Percentiles rank a stretch among this genome's conserved stretches.
These are phyloP conservation scores for Smutsia temminckii DNA, from an alignment of 2,797 vertebrate genomes.

Conservation along the genomic window DNA sequence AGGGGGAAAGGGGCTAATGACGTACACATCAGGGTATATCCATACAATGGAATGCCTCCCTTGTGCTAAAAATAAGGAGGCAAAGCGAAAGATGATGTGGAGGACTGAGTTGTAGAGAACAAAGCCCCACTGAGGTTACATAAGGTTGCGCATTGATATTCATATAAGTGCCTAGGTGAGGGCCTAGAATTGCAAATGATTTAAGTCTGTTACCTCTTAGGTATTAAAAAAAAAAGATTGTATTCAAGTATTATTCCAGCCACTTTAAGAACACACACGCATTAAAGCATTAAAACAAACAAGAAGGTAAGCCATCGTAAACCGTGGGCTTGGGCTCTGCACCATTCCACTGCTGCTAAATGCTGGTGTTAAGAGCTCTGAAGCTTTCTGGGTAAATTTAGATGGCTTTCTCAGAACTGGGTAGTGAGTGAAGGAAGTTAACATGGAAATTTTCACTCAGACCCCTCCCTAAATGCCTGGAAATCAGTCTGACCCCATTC, in stretches of 20 bases:
- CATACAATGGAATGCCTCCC: background rate
- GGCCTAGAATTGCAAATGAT: background rate
- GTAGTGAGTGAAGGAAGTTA: no score
- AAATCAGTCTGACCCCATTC: background rate
- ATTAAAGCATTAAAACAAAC: background rate
- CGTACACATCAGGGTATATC: background rate
- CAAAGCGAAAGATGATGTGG: background rate
- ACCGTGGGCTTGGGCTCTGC: rapidly evolving
- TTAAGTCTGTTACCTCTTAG: background rate
- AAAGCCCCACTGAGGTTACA: background rate
- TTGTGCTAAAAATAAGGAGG: background rate
- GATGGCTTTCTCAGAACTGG: background rate
- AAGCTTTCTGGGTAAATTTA: rapidly evolving
- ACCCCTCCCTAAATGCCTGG: no score
- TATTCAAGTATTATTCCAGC: background rate
- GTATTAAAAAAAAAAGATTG: background rate
- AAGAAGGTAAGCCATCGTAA: background rate
- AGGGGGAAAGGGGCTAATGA: background rate
- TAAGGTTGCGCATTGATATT: background rate
- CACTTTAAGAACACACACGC: background rate
- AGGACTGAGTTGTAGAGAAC: background rate
- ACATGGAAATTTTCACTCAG: background rate
- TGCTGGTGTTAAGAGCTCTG: background rate
- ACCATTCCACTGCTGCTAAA: background rate
- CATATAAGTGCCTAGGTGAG: rapidly evolving